Evolutionary conservation across 2,888 invertebrate species (phyloP).

Genomic region (Mesochorus sp.): DNA sequence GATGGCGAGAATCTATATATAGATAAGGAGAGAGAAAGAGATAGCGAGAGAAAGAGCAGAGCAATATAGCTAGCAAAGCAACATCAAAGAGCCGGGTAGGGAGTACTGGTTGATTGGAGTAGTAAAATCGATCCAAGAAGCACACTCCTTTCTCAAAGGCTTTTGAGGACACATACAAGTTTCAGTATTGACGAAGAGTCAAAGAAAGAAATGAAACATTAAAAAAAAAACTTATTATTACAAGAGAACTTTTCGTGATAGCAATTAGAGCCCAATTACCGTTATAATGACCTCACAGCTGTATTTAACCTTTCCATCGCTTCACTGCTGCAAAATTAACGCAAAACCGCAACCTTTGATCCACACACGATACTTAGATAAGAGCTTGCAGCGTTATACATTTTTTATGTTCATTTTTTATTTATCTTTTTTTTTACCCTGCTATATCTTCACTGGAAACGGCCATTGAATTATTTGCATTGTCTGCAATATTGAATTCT

Average conservation of each 20-base stretch:
- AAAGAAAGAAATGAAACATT: too few relatives aligned
- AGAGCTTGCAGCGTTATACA: not conserved
- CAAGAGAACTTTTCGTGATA: conserved; percentile 6
- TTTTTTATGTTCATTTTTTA: conserved; percentile 11
- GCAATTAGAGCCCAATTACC: conserved; percentile 9
- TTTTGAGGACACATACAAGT: conserved; percentile 16
- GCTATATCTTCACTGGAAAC: not conserved
- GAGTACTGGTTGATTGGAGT: conserved; percentile 57
- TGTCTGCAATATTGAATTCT: not conserved
- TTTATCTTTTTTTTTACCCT: conserved; percentile 1
- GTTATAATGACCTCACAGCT: not conserved
- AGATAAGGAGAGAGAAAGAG: conserved; percentile 9
- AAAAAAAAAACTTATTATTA: conserved; percentile 5
- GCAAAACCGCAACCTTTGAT: not conserved
- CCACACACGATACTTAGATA: not conserved
- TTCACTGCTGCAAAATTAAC: not conserved
- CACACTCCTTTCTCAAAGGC: conserved; percentile 55
- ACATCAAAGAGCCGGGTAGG: conserved; percentile 45
- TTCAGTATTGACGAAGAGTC: not conserved
- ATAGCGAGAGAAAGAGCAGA: not conserved
- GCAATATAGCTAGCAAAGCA: conserved; percentile 21
- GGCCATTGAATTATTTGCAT: conserved; percentile 2
- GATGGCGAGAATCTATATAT: not conserved
- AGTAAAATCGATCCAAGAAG: conserved; percentile 61
- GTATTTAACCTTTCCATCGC: not conserved